Percentiles rank a stretch among this genome's conserved stretches.
Evolutionary conservation across 2,113 vertebrate species (phyloP).

Genomic region (Podarcis raffonei): DNA sequence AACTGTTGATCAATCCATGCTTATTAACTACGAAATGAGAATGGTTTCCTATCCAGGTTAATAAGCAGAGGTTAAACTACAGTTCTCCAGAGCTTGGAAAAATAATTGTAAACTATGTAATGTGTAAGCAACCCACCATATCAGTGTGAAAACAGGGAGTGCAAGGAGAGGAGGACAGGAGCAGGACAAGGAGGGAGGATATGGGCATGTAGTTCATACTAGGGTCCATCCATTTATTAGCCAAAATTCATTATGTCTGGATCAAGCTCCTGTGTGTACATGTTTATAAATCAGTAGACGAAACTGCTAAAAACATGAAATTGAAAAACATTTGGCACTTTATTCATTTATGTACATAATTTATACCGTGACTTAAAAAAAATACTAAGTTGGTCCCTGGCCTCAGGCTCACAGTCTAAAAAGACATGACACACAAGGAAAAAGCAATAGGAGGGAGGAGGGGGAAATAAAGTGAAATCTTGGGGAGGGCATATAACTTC

Average conservation of each 20-base stretch:
- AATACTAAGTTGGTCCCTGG: too few species aligned
- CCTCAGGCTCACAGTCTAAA: too few species aligned
- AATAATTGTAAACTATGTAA: background rate
- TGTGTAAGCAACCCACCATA: background rate
- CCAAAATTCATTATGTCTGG: too few species aligned
- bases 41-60: background rate
- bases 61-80: background rate
- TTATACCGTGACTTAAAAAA: too few species aligned
- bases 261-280: background rate
- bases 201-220: background rate
- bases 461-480: background rate
- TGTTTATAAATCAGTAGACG: background rate
- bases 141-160: background rate
- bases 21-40: background rate
- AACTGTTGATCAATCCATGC: background rate
- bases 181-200: too few species aligned
- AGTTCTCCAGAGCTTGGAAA: background rate
- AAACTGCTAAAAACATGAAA: background rate
- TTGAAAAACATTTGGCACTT: background rate
- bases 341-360: too few species aligned
- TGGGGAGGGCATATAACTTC: background rate
- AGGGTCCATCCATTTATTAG: background rate
- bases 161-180: background rate
- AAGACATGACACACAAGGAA: too few species aligned
- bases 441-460: too few species aligned